Evolutionary conservation across 2,113 vertebrate genomes (phyloP).

Genomic region (Ancistrus triradiatus): DNA sequence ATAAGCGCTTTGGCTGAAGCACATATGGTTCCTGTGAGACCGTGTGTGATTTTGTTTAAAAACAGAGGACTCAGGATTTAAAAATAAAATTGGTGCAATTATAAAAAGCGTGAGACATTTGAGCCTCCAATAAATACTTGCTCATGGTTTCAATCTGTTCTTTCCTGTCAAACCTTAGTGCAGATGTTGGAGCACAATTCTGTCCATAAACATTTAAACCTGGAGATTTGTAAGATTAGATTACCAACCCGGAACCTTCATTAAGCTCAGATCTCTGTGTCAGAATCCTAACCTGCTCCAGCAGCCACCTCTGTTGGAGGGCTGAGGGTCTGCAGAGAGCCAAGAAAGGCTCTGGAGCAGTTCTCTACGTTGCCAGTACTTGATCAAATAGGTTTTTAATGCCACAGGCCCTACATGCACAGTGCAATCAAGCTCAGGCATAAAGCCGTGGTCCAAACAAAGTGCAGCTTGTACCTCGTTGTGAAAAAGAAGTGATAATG

Average conservation of each 20-base stretch:
- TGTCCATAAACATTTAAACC: slow-evolving; percentile 47
- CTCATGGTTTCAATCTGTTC: too few relatives aligned
- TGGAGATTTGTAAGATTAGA: slow-evolving; percentile 40
- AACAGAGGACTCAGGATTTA: too few relatives aligned
- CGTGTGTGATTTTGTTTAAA: too few relatives aligned
- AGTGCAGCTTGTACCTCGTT: neutral
- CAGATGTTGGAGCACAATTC: neutral
- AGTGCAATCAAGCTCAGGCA: neutral
- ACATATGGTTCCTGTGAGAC: too few relatives aligned
- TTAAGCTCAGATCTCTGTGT: slow-evolving; percentile 30
- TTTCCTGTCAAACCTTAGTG: too few relatives aligned
- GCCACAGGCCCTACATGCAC: too few relatives aligned
- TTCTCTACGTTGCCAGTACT: slow-evolving; percentile 4
- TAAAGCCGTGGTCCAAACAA: neutral
- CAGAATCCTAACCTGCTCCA: slow-evolving; percentile 25
- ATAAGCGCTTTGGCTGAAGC: too few relatives aligned
- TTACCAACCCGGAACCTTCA: slow-evolving; percentile 37
- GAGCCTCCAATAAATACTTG: too few relatives aligned
- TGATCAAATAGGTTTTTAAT: too few relatives aligned
- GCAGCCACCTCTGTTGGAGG: slow-evolving; percentile 33
- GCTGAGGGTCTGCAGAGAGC: slow-evolving; percentile 13
- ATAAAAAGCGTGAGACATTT: too few relatives aligned
- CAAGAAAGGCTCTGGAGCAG: slow-evolving; percentile 27
- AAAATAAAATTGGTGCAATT: too few relatives aligned
- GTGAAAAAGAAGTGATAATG: too few relatives aligned